Evolutionary conservation across 23 tunicate species (phyloP).

Genomic region (Styela clava): DNA sequence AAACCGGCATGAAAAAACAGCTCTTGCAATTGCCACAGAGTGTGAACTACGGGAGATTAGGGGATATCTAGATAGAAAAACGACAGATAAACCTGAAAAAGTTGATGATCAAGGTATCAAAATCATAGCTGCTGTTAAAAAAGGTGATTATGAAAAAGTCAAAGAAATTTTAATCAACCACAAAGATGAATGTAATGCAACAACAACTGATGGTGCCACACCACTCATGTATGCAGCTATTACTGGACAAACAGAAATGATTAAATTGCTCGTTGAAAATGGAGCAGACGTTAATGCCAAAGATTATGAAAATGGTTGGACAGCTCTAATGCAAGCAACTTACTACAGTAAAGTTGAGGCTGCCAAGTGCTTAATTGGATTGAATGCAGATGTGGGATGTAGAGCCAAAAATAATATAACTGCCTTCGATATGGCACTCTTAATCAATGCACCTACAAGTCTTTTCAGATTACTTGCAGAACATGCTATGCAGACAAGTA

Average conservation of each 20-base stretch:
- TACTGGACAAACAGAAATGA: conserved; percentile 63
- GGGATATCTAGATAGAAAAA: conserved; percentile 81
- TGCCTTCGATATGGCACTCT: conserved; percentile 97
- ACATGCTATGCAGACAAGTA: conserved; percentile 48
- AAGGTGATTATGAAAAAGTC: conserved; percentile 28
- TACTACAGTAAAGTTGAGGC: conserved; percentile 90
- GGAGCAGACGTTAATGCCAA: conserved; percentile 95
- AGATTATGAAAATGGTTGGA: conserved; percentile 98
- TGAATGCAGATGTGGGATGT: conserved; percentile 77
- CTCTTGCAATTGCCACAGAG: conserved; percentile 84
- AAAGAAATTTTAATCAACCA: conserved; percentile 28
- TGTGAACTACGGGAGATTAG: conserved; percentile 82
- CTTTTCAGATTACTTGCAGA: conserved; percentile 81
- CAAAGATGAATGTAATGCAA: conserved; percentile 20
- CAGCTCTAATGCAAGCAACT: conserved; percentile 98
- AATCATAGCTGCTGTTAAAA: conserved; percentile 87
- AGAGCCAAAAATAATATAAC: conserved; percentile 87
- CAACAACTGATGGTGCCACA: conserved; percentile 91
- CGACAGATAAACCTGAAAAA: conserved; percentile 82
- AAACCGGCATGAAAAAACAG: conserved; percentile 72
- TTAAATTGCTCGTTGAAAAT: conserved; percentile 54
- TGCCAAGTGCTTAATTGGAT: conserved; percentile 49
- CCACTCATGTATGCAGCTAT: conserved; percentile 97
- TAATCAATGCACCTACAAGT: conserved; percentile 68
- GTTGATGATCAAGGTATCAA: conserved; percentile 64